Conservation (phyloP, 1,140 invertebrate genomes). For the Ladona fulva region DNA sequence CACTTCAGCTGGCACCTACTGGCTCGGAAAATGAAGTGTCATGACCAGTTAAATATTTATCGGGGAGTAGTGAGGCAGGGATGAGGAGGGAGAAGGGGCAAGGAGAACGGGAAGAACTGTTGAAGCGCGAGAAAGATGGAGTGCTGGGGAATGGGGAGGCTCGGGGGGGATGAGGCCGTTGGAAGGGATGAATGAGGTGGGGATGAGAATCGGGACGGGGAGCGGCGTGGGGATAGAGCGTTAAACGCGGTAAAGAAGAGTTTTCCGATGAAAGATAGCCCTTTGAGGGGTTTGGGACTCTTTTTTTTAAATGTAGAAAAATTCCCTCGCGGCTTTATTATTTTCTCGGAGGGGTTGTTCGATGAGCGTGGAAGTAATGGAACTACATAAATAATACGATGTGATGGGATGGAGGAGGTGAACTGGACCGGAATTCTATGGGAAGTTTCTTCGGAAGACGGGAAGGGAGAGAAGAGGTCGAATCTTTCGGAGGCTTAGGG, state of each 20-base stretch:
- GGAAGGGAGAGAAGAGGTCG: no score
- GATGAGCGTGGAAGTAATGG: no score
- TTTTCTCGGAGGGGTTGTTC: no score
- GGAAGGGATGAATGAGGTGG: neutral
- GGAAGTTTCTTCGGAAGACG: no score
- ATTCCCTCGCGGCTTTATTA: no score
- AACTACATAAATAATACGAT: no score
- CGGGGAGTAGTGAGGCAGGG: neutral
- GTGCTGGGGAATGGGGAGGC: neutral
- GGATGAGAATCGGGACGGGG: neutral
- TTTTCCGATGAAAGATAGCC: conserved; percentile 1
- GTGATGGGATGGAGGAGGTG: no score
- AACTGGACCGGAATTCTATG: no score
- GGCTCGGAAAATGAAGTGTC: conserved; percentile 23
- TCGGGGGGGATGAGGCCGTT: neutral
- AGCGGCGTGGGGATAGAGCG: neutral
- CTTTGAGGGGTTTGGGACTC: no score
- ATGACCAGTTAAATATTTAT: conserved; percentile 25
- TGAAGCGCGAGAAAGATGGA: neutral
- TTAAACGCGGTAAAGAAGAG: neutral
- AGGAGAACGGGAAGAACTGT: neutral
- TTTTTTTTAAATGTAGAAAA: no score
- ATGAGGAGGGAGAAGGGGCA: neutral
- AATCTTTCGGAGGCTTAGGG: no score
- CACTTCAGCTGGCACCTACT: conserved; percentile 19